Conservation (phyloP, 2,888 invertebrate genomes). For the Siphonodentalium dalli region DNA sequence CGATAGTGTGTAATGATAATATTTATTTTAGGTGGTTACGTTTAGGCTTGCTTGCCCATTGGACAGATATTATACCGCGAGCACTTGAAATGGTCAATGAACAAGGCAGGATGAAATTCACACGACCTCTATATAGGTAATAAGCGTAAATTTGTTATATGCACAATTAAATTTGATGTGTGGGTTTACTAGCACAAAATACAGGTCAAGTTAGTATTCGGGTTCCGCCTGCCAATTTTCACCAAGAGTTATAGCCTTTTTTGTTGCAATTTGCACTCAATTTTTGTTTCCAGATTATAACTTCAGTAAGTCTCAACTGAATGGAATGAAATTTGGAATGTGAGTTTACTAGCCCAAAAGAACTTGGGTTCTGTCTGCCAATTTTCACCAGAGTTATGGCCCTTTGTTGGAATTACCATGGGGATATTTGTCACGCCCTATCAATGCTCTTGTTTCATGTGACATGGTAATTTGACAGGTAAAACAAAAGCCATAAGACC, state of each 20-base stretch:
- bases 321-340: too few species aligned
- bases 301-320: too few species aligned
- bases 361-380: too few species aligned
- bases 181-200: background rate
- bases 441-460: background rate
- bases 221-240: too few species aligned
- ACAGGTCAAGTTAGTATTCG: too few species aligned
- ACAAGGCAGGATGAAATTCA: constrained; percentile 91
- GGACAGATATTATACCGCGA: constrained; percentile 73
- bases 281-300: too few species aligned
- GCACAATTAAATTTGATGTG: background rate
- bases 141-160: constrained; percentile 9
- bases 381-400: too few species aligned
- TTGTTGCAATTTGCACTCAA: too few species aligned
- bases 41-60: constrained; percentile 77
- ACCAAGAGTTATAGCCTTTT: too few species aligned
- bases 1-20: background rate
- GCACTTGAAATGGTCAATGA: constrained; percentile 81
- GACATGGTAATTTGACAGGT: background rate
- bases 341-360: too few species aligned
- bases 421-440: too few species aligned
- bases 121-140: constrained; percentile 83
- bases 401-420: too few species aligned
- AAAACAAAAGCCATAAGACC: background rate
- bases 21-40: constrained; percentile 78